Conservation (phyloP, 2,888 invertebrate species). For the Ochropacha duplaris region DNA sequence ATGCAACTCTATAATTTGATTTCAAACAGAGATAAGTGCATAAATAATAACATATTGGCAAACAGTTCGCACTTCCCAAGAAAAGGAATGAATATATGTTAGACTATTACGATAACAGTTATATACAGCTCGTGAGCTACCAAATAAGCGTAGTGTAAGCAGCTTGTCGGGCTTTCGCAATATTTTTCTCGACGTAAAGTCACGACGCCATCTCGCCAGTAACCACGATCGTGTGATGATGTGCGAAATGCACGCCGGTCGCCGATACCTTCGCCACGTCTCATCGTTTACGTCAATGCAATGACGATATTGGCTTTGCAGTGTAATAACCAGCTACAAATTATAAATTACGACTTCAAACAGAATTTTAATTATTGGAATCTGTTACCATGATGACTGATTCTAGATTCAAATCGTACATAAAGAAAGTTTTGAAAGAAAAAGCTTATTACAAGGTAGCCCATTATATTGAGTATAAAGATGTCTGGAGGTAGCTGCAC, state of each 20-base stretch:
- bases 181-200: constrained; percentile 59
- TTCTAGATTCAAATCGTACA: too few species aligned
- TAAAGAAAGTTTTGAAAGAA: too few species aligned
- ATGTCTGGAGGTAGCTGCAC: too few species aligned
- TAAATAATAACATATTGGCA: constrained; percentile 26
- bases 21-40: constrained; percentile 9
- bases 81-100: constrained; percentile 37
- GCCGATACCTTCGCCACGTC: constrained; percentile 17
- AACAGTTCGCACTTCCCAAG: constrained; percentile 47
- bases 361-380: background rate
- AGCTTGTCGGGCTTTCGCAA: constrained; percentile 52
- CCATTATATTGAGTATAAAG: too few species aligned
- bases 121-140: constrained; percentile 67
- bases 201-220: constrained; percentile 52
- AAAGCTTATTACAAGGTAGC: too few species aligned
- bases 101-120: constrained; percentile 65
- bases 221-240: constrained; percentile 32
- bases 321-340: constrained; percentile 16
- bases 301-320: constrained; percentile 29
- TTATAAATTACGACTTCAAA: constrained; percentile 20
- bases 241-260: constrained; percentile 35
- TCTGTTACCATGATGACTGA: background rate
- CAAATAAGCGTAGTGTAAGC: constrained; percentile 60
- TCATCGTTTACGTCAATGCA: constrained; percentile 17
- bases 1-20: background rate